These are phyloP conservation scores for Petaurus breviceps DNA, from an alignment of 2,113 vertebrate genomes.

Conservation along the genomic window DNA sequence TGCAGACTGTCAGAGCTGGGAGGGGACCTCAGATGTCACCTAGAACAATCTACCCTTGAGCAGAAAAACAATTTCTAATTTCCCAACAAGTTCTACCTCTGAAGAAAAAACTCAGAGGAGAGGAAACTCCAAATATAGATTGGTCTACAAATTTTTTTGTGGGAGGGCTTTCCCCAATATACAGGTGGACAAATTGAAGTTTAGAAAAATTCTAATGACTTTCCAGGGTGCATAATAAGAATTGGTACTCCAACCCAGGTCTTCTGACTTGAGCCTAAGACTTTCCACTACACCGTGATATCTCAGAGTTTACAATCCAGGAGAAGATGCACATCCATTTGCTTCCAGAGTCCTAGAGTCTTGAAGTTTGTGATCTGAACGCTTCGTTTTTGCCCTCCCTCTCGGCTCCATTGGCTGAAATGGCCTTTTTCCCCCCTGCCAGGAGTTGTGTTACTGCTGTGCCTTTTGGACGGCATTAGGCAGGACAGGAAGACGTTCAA, in stretches of 20 bases:
- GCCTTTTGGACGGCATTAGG: neutral
- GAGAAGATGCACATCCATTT: neutral
- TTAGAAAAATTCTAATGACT: neutral
- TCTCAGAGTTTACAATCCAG: neutral
- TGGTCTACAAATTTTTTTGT: neutral
- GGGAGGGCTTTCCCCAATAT: neutral
- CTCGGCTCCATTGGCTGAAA: neutral
- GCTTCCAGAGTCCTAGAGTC: neutral
- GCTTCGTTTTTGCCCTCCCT: neutral
- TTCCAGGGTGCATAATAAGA: neutral
- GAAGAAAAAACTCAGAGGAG: neutral
- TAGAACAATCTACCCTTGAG: neutral
- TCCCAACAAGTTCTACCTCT: neutral
- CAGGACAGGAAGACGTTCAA: constrained; percentile 29
- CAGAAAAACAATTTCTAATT: neutral
- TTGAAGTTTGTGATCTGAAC: neutral
- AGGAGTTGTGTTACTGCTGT: neutral
- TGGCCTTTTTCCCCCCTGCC: neutral
- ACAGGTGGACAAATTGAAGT: neutral
- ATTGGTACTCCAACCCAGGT: neutral
- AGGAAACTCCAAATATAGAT: neutral
- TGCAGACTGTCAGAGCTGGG: neutral
- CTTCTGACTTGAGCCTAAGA: neutral
- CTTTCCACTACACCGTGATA: neutral
- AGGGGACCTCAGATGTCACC: neutral